Base-by-base conservation (phyloP, 1,140 invertebrate species). In the Cataglyphis hispanica region DNA sequence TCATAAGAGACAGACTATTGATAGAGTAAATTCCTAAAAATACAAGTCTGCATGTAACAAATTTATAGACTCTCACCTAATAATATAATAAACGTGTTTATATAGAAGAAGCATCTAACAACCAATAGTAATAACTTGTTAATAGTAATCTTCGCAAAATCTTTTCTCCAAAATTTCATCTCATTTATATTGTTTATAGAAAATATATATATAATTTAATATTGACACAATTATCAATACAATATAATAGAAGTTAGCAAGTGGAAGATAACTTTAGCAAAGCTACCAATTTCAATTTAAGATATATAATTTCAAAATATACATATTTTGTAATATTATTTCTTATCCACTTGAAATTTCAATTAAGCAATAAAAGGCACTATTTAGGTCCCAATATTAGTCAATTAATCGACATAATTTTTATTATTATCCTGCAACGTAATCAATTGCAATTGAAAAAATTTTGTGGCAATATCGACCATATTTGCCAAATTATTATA, bases 341-440 rank as follows among this genome's bases (percentile, higher is more conserved):
- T 72, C 46, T 72, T n/a, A 56, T 83, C 53, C 19, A 83, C 53
- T 74, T 74, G 22, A 83, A n/a, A 75, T 19, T 86, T 75, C 11
- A 11, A 50, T 80, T 40, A 74, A n/a, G n/a, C n/a, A n/a, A 69
- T 60, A 67, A 58, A 89, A 89, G 88, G 88, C 88, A 89, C 88
- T 88, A 75, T 46, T 75, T 67, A 89, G 61, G 83, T 86, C 75
- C 66, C 69, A 13, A 69, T 75, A 75, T 85, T 31, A 61, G 16
- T 72, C 31, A 86, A 58, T n/a, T 34, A 70, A 46, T 77, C 25
- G 43, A 72, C 74, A n/a, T 50, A 50, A 50, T 50, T 50, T 50
- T 19, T 19, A 50, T 50, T 19, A 50, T 50, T 1, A 50, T 16
- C 3, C 2, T 50, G 16, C 16, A 50, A 50, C 16, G 1, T 50